Evolutionary conservation across 2,888 invertebrate genomes (phyloP), one percentile per base, ranked within the genome.

Genomic region (Apomyelois bistriatella): DNA sequence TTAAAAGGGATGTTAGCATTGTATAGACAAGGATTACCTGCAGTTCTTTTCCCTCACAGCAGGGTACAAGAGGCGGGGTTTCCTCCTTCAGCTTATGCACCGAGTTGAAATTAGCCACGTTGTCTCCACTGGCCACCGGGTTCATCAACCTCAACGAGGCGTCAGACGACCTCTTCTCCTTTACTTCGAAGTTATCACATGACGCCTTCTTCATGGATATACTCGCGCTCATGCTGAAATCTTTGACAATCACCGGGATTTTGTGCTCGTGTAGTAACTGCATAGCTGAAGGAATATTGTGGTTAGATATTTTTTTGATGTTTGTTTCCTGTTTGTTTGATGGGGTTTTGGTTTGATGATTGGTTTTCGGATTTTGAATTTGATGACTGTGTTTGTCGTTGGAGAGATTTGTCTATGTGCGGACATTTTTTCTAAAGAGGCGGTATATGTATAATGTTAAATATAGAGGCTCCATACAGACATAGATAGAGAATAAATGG

Each of bases 81-180:
- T 88, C 89, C 36, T 87, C 86, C 56, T 84, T 86, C 36, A 85
- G 63, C 51, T 79, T 84, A 53, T 84, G 88, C 1, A 76, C 63
- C 1, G 82, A 82, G 57, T 73, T 80, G n/a, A 84, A 64, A 1
- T 74, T 79, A 8, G 84, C 62, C 56, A 90, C 76, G 48, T 88
- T 89, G 64, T 90, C 89, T 2, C 90, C 90, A 53, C 90, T 90
- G 0, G 88, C 88, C 35, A 90, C 90, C 0, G 87, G 87, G 52
- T 88, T 86, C 87, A 88, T 87, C 43, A 76, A 56, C 54, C 78
- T 62, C 47, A 87, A 59, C 1, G 86, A 85, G 1, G 72, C 75
- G 50, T 79, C 70, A 0, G 89, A 89, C 2, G 85, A 85, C 55
- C 66, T 67, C 57, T 81, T 85, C 60, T 85, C 86, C 54, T 86